Evolutionary conservation across 2,113 vertebrate species (phyloP).

Genomic region (Dendrocopos noguchii): DNA sequence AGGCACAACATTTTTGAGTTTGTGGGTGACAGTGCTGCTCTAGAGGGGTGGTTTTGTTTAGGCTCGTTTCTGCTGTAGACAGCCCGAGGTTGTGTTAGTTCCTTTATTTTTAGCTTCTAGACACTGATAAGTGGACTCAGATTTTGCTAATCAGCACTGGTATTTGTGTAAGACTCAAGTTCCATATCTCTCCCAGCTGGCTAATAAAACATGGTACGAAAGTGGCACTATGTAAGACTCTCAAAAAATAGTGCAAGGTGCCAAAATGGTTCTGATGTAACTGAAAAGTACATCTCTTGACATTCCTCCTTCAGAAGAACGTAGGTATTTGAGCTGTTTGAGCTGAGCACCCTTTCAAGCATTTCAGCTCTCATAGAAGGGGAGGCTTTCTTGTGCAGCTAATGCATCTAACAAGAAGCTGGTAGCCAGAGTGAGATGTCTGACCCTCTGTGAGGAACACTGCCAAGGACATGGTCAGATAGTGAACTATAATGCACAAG

Average conservation of each 20-base stretch:
- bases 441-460: neutral
- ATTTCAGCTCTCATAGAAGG: neutral
- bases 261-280: neutral
- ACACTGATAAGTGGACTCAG: neutral
- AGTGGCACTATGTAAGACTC: neutral
- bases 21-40: neutral
- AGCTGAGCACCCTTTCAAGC: neutral
- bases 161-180: neutral
- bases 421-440: neutral
- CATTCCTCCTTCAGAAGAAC: neutral
- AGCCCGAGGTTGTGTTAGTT: neutral
- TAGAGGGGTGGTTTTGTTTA: neutral
- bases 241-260: neutral
- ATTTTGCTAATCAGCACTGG: neutral
- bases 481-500: neutral
- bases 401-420: neutral
- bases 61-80: neutral
- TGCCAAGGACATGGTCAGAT: neutral
- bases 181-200: neutral
- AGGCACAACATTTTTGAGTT: neutral
- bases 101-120: constrained; percentile 8
- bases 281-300: neutral
- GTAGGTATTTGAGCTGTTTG: neutral
- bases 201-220: neutral
- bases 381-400: neutral